Base-by-base conservation (phyloP, 2,113 vertebrate genomes). In the Tachysurus fulvidraco region DNA sequence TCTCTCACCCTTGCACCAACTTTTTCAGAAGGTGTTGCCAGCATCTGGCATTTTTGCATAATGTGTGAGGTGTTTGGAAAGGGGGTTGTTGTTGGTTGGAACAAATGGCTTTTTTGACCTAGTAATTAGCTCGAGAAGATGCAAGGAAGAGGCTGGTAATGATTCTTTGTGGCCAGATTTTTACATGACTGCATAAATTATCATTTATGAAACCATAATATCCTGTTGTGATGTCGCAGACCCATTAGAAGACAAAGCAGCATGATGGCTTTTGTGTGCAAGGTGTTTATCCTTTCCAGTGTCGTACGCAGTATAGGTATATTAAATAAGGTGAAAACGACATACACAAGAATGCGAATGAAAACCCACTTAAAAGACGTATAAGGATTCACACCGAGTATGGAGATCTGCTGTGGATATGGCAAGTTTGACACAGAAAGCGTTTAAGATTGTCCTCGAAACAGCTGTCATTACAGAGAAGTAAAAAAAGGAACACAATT, bases 401-500 rank as follows among this genome's bases (percentile, higher is more conserved):
- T 71, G 69, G 64, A 87, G 62, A 80, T 84, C 59, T 85, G 95
- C 93, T 94, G 93, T 93, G 93, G 93, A 95, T 93, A 93, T 96
- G 96, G 94, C 95, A 95, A 93, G 94, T 97, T 96, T 97, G 96
- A 96, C 94, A 96, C 95, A 96, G 96, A 95, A 95, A 95, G 95
- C 94, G 94, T 96, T 96, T 95, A 95, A 95, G 96, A 95, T 95
- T 94, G 95, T 95, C 95, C 95, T 88, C 93, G 94, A 95, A 96
- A 96, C 97, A 97, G 96, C 96, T 96, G 95, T 96, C 96, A 97
- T 97, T 96, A 97, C 89, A 90, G 94, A 93, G 88, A 93, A 95
- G 95, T 95, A 94, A 94, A 96, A 96, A 94, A 96, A 96, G 95
- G 94, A 96, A 93, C 96, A 95, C 95, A 96, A 97, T 98, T 97